Evolutionary conservation across 2,113 vertebrate species (phyloP).

Genomic region (Dolichotis patagonum): DNA sequence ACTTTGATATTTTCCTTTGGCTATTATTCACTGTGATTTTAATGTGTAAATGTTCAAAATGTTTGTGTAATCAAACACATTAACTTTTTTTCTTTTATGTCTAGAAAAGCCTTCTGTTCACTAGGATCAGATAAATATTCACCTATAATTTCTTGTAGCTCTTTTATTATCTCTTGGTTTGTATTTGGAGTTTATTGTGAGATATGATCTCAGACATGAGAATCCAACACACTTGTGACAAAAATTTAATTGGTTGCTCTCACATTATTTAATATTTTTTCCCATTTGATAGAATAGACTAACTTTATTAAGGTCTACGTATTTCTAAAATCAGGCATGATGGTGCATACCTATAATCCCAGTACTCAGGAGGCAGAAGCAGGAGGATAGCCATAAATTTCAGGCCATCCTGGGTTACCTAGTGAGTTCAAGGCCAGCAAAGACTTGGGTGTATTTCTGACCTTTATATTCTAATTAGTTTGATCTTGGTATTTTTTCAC

Average conservation of each 20-base stretch:
- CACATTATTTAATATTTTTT: constrained; percentile 3
- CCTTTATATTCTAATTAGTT: neutral
- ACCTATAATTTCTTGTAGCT: neutral
- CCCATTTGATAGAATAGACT: neutral
- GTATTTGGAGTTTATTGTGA: constrained; percentile 39
- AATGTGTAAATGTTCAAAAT: neutral
- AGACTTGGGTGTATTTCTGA: neutral
- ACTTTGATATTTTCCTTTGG: constrained; percentile 20
- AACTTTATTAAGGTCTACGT: neutral
- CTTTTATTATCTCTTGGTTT: neutral
- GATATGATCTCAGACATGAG: neutral
- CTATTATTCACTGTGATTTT: constrained; percentile 39
- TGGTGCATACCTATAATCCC: neutral
- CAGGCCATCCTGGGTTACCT: neutral
- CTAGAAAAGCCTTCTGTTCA: neutral
- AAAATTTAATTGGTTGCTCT: neutral
- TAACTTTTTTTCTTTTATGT: neutral
- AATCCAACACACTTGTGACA: neutral
- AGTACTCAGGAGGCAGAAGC: neutral
- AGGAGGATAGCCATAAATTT: neutral
- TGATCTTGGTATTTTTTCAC: neutral
- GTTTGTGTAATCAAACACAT: neutral
- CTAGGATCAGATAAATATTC: neutral
- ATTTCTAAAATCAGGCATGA: neutral
- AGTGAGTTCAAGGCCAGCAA: neutral